These are phyloP conservation scores for Actinia tenebrosa DNA, from an alignment of 64 coral and sea anemone species.

Conservation along the genomic window DNA sequence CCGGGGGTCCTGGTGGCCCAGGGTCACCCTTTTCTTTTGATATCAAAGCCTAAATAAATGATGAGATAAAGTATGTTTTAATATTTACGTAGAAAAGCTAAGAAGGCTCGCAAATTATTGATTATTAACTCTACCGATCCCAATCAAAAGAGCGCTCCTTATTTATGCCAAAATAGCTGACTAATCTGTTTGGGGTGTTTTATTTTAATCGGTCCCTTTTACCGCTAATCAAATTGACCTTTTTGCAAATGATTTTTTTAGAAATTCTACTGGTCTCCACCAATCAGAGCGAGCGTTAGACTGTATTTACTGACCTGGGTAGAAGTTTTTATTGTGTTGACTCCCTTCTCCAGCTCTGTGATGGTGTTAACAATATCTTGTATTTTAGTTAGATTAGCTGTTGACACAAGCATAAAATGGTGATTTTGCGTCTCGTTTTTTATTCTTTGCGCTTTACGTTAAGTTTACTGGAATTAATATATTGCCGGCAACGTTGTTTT, in stretches of 20 bases:
- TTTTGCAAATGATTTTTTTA: too few relatives aligned
- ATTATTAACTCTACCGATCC: background rate
- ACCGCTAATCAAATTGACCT: too few relatives aligned
- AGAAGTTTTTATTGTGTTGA: background rate
- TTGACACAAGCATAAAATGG: background rate
- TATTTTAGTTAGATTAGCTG: background rate
- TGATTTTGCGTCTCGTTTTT: background rate
- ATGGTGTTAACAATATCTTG: background rate
- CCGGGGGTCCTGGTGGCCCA: conserved; percentile 23
- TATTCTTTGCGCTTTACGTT: too few relatives aligned
- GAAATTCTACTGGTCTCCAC: too few relatives aligned
- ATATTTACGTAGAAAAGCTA: background rate
- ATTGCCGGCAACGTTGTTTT: too few relatives aligned
- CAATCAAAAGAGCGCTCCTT: background rate
- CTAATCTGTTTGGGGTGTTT: too few relatives aligned
- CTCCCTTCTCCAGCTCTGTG: background rate
- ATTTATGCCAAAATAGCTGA: too few relatives aligned
- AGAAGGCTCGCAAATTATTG: background rate
- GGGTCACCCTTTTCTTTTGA: background rate
- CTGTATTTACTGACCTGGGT: background rate
- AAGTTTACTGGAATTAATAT: too few relatives aligned
- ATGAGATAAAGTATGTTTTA: background rate
- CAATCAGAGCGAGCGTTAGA: background rate
- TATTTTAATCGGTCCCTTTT: too few relatives aligned
- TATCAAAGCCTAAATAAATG: background rate